Conservation (phyloP, 2,113 vertebrate species). For the Nothocercus julius region DNA sequence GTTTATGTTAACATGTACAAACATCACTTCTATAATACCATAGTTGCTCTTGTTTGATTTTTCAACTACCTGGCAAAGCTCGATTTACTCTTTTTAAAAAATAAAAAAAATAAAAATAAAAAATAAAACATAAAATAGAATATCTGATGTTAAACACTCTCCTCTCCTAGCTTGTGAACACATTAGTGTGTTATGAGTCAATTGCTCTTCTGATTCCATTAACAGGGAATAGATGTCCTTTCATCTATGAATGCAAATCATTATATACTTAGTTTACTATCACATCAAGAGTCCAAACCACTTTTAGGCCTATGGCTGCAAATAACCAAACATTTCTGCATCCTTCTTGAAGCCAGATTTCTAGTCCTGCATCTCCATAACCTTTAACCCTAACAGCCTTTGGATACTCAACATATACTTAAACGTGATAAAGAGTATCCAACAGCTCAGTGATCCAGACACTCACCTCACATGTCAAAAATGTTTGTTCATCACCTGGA, state of each 20-base stretch:
- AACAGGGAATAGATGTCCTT: background rate
- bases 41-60: background rate
- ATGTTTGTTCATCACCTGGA: background rate
- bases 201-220: constrained; percentile 9
- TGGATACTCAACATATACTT: background rate
- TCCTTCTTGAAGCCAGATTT: background rate
- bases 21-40: background rate
- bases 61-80: background rate
- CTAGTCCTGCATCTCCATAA: background rate
- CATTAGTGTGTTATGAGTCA: background rate
- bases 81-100: background rate
- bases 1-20: background rate
- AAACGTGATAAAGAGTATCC: background rate
- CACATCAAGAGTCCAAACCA: background rate
- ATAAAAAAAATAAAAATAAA: no score
- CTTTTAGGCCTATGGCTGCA: background rate
- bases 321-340: background rate
- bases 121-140: background rate
- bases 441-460: background rate
- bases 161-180: background rate
- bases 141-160: background rate
- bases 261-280: background rate
- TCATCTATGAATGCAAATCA: background rate
- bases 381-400: background rate
- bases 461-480: background rate